Evolutionary conservation across 2,797 vertebrate genomes (phyloP), one percentile per base, ranked within the genome.

Genomic region (Tauraco hartlaubi): DNA sequence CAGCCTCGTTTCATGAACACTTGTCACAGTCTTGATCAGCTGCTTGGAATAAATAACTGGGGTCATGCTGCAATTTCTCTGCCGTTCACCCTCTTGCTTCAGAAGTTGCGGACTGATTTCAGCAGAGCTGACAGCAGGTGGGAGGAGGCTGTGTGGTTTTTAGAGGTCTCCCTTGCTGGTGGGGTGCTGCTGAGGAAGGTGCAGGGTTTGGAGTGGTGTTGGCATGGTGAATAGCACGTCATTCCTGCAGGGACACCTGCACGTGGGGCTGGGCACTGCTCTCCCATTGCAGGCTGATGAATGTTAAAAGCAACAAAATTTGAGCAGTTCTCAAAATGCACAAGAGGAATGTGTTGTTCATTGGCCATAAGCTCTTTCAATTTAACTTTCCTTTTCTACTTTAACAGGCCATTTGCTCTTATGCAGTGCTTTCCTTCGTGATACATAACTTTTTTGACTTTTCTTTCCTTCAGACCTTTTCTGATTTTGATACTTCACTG

Each of bases 201-300:
- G 31, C 5, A 11, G 19, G 58, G 33, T 14, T 54, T 49, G 35
- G 35, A 21, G 55, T 1, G 41, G 19, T 17, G 77, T 29, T 13
- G 7, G 41, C 10, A 2, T 8, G 9, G 55, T 2, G 2, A 7
- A 21, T 2, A 37, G 23, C 15, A 3, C 1, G 5, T 41, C n/a
- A 22, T 62, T 23, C 37, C 31, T 23, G 12, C 51, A 15, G 20
- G 15, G 5, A 16, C n/a, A 12, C 48, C 33, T 5, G 12, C 33
- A 4, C 3, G 5, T 31, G 58, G 10, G 33, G 20, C 35, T 21
- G 25, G 11, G 15, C 16, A 4, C 2, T 4, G 41, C 58, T 44
- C 67, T 58, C 39, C 31, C 22, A 7, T 41, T 35, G 35, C 9
- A 3, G 14, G 4, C 29, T 44, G n/a, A 29, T 3, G 4, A 7